Base-by-base conservation (phyloP, 2,888 invertebrate species). In the Caenorhabditis sulstoni region DNA sequence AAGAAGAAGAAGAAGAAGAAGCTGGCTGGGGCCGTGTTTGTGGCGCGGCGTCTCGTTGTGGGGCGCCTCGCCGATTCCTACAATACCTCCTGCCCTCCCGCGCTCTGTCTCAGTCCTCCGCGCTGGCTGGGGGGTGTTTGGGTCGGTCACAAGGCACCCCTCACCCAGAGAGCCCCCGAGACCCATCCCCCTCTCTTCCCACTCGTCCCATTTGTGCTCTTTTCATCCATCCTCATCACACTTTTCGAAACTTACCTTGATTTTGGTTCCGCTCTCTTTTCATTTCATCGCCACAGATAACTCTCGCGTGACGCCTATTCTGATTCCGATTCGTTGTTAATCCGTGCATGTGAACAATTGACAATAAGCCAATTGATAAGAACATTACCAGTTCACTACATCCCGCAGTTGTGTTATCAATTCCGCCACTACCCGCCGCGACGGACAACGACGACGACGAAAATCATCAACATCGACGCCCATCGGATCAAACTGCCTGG, bases 61-160 rank as follows among this genome's bases (percentile, higher is more conserved):
- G 35, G 53, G 61, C 67, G 64, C 73, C 73, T 73, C 73, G 58
- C 57, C 68, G 50, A 68, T 62, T 64, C 41, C 62, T 57, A 76
- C 76, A 76, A 76, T 76, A 76, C 70, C 78, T 78, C 73, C 3
- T 73, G 44, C 57, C 39, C 3, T 41, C 29, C 62, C 61, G 61
- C 65, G 64, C 58, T 71, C 55, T 45, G 53, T 57, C 70, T 53
- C n/a, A n/a, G n/a, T n/a, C 23, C 55, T 53, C 41, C 47, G 64
- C 44, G 23, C 39, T 16, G 37, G 23, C 62, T 62, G 64, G 66
- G 61, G 73, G 65, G 74, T 74, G 74, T 75, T 67, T 67, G 68
- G 76, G 76, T 76, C 76, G 64, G 76, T 76, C 76, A 76, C 76
- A 76, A 68, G 76, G 76, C 75, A 75, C 47, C 75, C 58, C 53